Evolutionary conservation across 2,797 vertebrate genomes (phyloP).

Genomic region (Girardinus metallicus): DNA sequence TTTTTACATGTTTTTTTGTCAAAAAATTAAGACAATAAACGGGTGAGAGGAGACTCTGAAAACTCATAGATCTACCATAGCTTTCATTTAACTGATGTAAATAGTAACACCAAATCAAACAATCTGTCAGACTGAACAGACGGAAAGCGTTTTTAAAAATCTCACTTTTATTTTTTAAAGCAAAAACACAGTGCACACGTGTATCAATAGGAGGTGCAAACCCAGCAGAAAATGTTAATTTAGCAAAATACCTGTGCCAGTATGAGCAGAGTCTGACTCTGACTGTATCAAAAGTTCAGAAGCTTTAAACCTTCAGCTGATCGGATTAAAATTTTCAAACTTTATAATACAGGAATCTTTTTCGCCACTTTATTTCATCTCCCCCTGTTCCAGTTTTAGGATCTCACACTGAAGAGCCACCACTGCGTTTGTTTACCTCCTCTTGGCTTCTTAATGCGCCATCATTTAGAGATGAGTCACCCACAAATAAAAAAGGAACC

Average conservation of each 20-base stretch:
- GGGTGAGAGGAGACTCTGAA: not conserved
- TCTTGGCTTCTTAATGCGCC: constrained; percentile 67
- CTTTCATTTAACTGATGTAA: not conserved
- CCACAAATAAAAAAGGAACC: constrained; percentile 38
- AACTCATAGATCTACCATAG: not conserved
- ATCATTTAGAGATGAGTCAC: constrained; percentile 69
- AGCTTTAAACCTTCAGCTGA: constrained; percentile 7
- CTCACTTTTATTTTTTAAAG: not conserved
- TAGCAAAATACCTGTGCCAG: not conserved
- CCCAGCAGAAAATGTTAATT: not conserved
- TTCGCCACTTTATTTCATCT: constrained; percentile 37
- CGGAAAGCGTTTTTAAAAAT: not conserved
- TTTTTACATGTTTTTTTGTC: no score
- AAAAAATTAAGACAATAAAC: no score
- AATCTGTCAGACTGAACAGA: not conserved
- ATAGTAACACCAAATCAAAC: not conserved
- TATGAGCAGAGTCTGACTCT: not conserved
- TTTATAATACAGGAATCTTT: constrained; percentile 42
- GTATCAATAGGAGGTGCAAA: not conserved
- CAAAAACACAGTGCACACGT: not conserved
- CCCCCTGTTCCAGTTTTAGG: constrained; percentile 56
- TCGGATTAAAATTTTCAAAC: constrained; percentile 54
- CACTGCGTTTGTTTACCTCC: constrained; percentile 70
- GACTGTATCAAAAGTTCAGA: not conserved
- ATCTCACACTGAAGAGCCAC: constrained; percentile 61